Evolutionary conservation across 2,113 vertebrate genomes (phyloP), one percentile per base, ranked within the genome.

Genomic region (Lynx canadensis): DNA sequence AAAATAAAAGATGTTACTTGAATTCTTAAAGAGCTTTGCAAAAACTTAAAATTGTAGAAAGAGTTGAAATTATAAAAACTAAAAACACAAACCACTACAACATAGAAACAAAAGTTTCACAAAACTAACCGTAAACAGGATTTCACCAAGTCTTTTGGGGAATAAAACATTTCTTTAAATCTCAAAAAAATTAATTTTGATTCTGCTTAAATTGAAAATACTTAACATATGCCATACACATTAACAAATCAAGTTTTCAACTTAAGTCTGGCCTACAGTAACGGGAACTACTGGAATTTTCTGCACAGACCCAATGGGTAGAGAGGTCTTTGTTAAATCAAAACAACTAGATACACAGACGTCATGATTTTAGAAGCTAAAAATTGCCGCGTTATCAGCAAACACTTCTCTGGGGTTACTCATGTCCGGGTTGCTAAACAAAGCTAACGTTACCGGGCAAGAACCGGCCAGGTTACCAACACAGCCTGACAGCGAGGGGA

Each of bases 1-100:
- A 36, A 92, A 97, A 96, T 84, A 82, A 93, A 94, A 96, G 27
- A 76, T 29, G 23, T 94, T 84, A 97, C 36, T 87, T 83, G 60
- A 91, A 38, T n/a, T 87, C 76, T 65, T 82, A 96, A 19, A 13
- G 25, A 84, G 41, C 41, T 92, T 78, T 63, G 10, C 13, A 91
- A 52, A 94, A 94, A 8, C 27, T 10, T 63, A 81, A 76, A 78
- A 87, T 68, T 57, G 80, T 12, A 89, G 63, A 89, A 94, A 73
- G 19, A 65, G 14, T 65, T 96, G 50, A 71, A 96, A 95, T 87
- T 45, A 52, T 12, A 78, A 91, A 94, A 94, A 81, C 65, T 60
- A 9, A 84, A 63, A 94, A 52, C 63, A 87, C 55, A 84, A 33
- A 89, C 27, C 3, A 27, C 63, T 2, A 55, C 3, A 18, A 63